A percentile compares a stretch with the other conserved stretches of the same genome.
phyloP scores from a whole-genome alignment of 2,113 vertebrate genomes.

The Neodon shergylaensis region DNA sequence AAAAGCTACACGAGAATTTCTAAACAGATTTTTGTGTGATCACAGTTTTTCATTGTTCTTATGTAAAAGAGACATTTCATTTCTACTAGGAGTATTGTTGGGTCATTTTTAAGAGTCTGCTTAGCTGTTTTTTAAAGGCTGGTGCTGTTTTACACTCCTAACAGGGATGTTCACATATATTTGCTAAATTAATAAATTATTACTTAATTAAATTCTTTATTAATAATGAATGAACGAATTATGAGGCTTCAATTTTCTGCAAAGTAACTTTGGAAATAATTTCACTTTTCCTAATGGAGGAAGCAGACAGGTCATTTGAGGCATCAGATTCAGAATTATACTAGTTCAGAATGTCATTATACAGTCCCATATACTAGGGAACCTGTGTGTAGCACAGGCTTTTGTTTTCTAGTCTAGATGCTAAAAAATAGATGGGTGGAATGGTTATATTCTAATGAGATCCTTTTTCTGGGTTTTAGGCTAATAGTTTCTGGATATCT shows the following conservation, averaged over 20 bases:
- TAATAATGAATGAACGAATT: conserved; percentile 29
- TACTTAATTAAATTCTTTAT: conserved; percentile 45
- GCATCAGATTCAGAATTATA: neutral
- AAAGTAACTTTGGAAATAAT: conserved; percentile 25
- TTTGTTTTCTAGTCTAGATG: neutral
- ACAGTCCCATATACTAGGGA: neutral
- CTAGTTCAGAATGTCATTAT: neutral
- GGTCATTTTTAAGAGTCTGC: neutral
- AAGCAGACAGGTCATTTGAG: neutral
- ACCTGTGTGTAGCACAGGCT: neutral
- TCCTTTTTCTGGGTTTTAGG: neutral
- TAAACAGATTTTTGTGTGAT: neutral
- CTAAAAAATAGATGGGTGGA: neutral
- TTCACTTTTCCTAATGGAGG: conserved; percentile 37
- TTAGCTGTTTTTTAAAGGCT: neutral
- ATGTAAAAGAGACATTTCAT: conserved; percentile 2
- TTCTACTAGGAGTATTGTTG: neutral
- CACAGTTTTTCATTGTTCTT: neutral
- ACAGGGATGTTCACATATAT: neutral
- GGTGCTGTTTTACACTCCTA: neutral
- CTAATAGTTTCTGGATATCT: neutral
- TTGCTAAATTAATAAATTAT: conserved; percentile 53
- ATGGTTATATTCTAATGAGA: neutral
- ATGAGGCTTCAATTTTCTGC: neutral
- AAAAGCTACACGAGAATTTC: neutral